A percentile compares a stretch with the other conserved stretches of the same genome.
Conservation (phyloP, 2,113 vertebrate genomes). For the Hippocampus barbouri region DNA sequence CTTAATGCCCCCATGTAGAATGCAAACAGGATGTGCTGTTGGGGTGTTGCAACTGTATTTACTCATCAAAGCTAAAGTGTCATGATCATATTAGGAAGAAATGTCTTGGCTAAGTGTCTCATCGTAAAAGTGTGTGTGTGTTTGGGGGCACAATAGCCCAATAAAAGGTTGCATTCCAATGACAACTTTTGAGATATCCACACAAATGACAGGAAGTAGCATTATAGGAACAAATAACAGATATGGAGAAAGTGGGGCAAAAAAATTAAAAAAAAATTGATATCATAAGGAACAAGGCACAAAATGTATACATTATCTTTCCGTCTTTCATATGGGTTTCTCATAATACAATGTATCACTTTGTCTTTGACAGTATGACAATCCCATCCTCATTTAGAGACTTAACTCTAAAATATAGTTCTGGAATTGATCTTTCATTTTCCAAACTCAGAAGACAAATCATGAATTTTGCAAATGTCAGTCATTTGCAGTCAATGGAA, state of each 20-base stretch:
- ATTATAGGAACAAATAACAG: not conserved
- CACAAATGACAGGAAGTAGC: not conserved
- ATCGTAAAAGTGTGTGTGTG: not conserved
- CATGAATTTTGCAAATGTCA: not conserved
- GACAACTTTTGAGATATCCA: not conserved
- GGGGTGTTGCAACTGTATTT: conserved; percentile 32
- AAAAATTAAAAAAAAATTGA: not conserved
- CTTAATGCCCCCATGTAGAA: conserved; percentile 18
- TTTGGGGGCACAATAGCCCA: not conserved
- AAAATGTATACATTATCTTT: not conserved
- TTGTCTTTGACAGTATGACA: not conserved
- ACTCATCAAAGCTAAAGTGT: conserved; percentile 48
- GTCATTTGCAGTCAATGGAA: not conserved
- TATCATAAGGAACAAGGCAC: not conserved
- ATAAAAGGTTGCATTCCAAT: conserved; percentile 4
- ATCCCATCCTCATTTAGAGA: not conserved
- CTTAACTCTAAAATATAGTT: not conserved
- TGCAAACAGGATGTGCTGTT: conserved; percentile 57
- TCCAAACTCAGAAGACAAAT: not conserved
- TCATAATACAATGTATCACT: not conserved
- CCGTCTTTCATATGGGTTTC: not conserved
- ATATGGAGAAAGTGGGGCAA: not conserved
- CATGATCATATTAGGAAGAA: conserved; percentile 21
- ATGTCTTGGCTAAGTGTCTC: not conserved
- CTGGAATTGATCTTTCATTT: conserved; percentile 11